Evolutionary conservation across 2,113 vertebrate genomes (phyloP).

Genomic region (Peromyscus leucopus): DNA sequence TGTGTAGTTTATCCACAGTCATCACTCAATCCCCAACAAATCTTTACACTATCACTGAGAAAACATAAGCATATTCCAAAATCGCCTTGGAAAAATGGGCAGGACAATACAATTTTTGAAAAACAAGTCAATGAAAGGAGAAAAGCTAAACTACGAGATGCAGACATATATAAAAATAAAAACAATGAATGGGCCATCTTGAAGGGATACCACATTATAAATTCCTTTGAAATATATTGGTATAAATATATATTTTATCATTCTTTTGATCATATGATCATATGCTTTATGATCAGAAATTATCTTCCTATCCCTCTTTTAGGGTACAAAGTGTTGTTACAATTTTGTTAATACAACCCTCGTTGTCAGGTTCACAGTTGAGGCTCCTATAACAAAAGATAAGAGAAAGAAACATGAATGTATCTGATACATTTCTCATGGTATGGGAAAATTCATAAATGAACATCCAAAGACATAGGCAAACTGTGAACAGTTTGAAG

Average conservation of each 20-base stretch:
- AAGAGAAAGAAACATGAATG: background rate
- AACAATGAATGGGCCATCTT: background rate
- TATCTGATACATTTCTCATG: background rate
- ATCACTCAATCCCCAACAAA: background rate
- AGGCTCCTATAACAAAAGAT: background rate
- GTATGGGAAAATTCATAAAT: background rate
- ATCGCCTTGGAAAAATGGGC: background rate
- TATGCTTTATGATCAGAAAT: background rate
- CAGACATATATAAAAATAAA: background rate
- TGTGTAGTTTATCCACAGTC: background rate
- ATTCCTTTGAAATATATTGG: background rate
- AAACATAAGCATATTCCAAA: background rate
- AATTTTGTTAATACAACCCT: background rate
- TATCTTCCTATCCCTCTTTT: background rate
- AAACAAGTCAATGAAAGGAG: background rate
- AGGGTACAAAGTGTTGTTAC: background rate
- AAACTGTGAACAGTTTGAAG: background rate
- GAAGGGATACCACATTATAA: background rate
- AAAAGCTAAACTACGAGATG: background rate
- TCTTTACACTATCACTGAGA: background rate
- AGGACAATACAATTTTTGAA: background rate
- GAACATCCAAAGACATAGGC: background rate
- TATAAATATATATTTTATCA: too few species aligned
- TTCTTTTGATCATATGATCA: background rate
- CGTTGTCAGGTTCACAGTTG: background rate